phyloP scores from a whole-genome alignment of 2,797 vertebrate genomes.

The Myotis vivesi region DNA sequence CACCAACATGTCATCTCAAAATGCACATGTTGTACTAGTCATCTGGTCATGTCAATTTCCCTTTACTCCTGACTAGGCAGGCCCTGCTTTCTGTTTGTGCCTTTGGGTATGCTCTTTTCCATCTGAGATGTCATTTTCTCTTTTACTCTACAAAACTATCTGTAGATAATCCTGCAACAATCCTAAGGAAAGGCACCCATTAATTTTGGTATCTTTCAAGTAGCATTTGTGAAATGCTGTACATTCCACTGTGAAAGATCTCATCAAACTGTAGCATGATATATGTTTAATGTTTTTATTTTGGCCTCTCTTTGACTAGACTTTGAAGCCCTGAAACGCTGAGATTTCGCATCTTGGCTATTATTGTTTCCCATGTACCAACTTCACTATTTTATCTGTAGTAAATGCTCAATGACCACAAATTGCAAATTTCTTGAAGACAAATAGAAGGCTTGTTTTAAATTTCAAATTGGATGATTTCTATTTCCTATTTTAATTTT shows the following conservation, averaged over 20 bases:
- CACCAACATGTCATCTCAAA: background rate
- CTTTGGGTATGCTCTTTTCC: background rate
- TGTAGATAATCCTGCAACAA: background rate
- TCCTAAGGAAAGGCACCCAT: background rate
- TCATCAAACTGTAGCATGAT: background rate
- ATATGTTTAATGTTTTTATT: background rate
- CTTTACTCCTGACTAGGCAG: background rate
- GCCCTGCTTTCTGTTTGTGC: background rate
- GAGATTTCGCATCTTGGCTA: background rate
- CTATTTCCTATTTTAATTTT: background rate
- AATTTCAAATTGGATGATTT: background rate
- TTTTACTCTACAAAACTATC: background rate
- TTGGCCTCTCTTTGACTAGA: background rate
- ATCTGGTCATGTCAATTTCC: background rate
- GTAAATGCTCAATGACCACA: background rate
- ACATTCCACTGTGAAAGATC: background rate
- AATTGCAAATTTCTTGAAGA: background rate
- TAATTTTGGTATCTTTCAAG: background rate
- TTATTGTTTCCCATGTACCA: background rate
- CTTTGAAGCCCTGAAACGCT: background rate
- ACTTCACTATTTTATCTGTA: background rate
- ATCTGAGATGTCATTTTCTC: background rate
- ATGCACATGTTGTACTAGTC: background rate
- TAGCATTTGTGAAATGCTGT: background rate
- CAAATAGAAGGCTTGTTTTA: background rate